Evolutionary conservation across 2,888 invertebrate genomes (phyloP), one percentile per base, ranked within the genome.

Genomic region (Drosophila rellima): DNA sequence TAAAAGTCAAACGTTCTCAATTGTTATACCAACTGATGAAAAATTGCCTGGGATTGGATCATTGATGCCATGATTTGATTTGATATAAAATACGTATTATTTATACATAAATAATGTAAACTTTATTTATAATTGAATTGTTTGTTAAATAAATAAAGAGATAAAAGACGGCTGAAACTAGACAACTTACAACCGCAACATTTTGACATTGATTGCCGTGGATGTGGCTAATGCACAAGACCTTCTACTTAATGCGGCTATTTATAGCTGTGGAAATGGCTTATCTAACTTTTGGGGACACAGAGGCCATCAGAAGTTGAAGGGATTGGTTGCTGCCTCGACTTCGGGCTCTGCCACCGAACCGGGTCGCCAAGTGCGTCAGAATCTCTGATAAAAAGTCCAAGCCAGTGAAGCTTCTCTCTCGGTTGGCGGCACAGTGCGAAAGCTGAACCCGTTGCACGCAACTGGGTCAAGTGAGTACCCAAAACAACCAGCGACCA

Each of bases 341-440:
- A 18, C 4, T 18, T 39, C 10, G 0, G 37, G 2, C 11, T 8
- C 26, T 23, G 23, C 10, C 23, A 13, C 33, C 48, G 40, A 76
- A 78, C 45, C 82, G 88, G 85, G 88, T 87, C 85, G 82, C 47
- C 56, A 76, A 84, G 69, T 83, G 85, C 82, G 82, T 83, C 82
- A 80, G 68, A 82, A 76, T 70, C 59, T 37, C n/a, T 62, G 82
- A 83, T 74, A 70, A 74, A 82, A 64, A 72, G 75, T 60, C 48
- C 70, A 60, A 45, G 42, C 45, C 45, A 26, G 4, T 45, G 45
- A 45, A 45, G 45, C 15, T 26, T 13, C 31, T 18, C 40, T 57
- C 35, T 23, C 10, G 57, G 29, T 18, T 18, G 52, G 35, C 26
- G 42, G 61, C 56, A 62, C 61, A 62, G 62, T 67, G 71, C 52